A percentile compares a stretch with the other conserved stretches of the same genome.
Conservation (phyloP, 2,888 invertebrate species). For the Melieria crassipennis region DNA sequence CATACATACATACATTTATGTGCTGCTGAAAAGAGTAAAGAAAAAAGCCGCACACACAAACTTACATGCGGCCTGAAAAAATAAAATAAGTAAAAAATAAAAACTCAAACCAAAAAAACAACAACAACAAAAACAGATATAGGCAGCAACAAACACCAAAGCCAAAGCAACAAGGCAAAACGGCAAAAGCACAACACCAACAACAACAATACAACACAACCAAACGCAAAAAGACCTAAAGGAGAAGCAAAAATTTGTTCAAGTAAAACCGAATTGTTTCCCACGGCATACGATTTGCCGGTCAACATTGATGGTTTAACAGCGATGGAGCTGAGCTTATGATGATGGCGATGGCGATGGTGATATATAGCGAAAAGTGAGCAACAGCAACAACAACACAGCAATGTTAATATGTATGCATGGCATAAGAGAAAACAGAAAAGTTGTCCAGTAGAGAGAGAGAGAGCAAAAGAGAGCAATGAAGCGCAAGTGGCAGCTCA, state of each 20-base stretch:
- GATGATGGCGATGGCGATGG: slow-evolving; percentile 37
- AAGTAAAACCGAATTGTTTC: slow-evolving; percentile 68
- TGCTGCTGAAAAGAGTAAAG: too few relatives aligned
- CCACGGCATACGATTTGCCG: slow-evolving; percentile 68
- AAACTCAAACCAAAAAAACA: too few relatives aligned
- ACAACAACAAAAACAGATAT: too few relatives aligned
- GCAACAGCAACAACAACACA: slow-evolving; percentile 7
- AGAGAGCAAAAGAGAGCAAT: slow-evolving; percentile 32
- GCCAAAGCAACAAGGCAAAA: not conserved
- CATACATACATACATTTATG: not conserved
- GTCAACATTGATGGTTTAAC: slow-evolving; percentile 65
- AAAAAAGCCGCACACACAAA: too few relatives aligned
- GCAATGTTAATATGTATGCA: slow-evolving; percentile 4
- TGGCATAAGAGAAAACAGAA: not conserved
- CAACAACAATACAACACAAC: not conserved
- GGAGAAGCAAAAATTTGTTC: slow-evolving; percentile 51
- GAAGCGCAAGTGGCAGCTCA: slow-evolving; percentile 24
- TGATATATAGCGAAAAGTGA: slow-evolving; percentile 37
- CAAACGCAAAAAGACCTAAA: not conserved
- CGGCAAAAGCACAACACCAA: not conserved
- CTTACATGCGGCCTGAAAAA: too few relatives aligned
- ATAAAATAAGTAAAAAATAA: too few relatives aligned
- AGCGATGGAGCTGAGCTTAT: slow-evolving; percentile 34
- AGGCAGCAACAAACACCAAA: not conserved
- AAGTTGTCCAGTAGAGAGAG: not conserved